These are phyloP conservation scores for Syngnathus typhle DNA, from an alignment of 2,113 vertebrate genomes.

Conservation along the genomic window DNA sequence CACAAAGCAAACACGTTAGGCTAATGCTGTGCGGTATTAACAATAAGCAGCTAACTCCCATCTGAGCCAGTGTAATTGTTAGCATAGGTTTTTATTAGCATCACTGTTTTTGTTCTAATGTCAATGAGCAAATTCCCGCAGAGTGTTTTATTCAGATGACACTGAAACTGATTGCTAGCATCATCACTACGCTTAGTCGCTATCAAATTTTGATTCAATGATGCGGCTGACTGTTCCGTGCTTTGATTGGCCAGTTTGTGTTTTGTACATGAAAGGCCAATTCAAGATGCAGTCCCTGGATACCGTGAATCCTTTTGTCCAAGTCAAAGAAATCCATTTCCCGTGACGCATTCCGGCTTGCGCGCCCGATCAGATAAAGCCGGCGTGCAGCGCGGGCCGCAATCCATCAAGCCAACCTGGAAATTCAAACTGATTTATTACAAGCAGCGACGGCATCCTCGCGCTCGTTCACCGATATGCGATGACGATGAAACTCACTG, in stretches of 20 bases:
- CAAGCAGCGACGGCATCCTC: background rate
- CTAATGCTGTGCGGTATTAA: too few relatives aligned
- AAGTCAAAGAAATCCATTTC: constrained; percentile 1
- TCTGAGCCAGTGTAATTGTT: too few relatives aligned
- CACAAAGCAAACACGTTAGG: background rate
- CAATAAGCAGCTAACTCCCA: too few relatives aligned
- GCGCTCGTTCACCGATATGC: background rate
- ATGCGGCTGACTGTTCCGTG: too few relatives aligned
- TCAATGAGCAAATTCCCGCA: too few relatives aligned
- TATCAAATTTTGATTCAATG: too few relatives aligned
- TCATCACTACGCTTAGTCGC: too few relatives aligned
- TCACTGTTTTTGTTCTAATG: background rate
- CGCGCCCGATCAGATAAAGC: background rate
- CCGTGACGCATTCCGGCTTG: background rate
- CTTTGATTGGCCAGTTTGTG: too few relatives aligned
- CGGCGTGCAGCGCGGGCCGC: background rate
- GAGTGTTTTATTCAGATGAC: too few relatives aligned
- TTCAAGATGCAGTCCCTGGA: background rate
- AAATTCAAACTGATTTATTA: constrained; percentile 1
- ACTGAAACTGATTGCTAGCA: too few relatives aligned
- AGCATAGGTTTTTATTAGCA: background rate
- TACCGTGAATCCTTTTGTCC: background rate
- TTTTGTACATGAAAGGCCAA: background rate
- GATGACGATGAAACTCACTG: constrained; percentile 16
- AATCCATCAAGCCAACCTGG: background rate